phyloP scores from a whole-genome alignment of 2,113 vertebrate species.

The Alouatta palliata region DNA sequence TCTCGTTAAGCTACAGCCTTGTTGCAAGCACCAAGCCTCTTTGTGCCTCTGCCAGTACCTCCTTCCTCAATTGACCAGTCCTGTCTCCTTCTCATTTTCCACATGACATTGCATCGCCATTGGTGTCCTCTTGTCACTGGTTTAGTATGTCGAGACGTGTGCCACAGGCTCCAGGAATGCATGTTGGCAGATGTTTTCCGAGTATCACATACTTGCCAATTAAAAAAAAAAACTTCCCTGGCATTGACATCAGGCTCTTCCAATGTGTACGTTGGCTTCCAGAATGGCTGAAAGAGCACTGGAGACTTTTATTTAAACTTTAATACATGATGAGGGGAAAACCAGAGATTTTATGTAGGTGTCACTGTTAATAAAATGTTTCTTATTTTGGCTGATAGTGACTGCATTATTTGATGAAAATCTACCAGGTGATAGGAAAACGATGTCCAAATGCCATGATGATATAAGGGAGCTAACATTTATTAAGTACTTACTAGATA shows the following conservation, averaged over 20 bases:
- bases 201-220: neutral
- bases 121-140: neutral
- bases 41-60: slow-evolving; percentile 59
- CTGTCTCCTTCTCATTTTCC: slow-evolving; percentile 75
- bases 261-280: slow-evolving; percentile 30
- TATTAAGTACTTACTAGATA: slow-evolving; percentile 30
- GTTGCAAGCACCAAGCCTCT: slow-evolving; percentile 80
- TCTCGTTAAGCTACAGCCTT: slow-evolving; percentile 74
- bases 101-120: slow-evolving; percentile 43
- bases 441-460: slow-evolving; percentile 7
- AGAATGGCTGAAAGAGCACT: slow-evolving; percentile 25
- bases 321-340: neutral
- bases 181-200: slow-evolving; percentile 39
- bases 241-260: slow-evolving; percentile 38
- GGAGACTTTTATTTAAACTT: neutral
- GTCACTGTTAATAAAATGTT: neutral
- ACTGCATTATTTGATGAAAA: neutral
- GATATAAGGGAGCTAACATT: slow-evolving; percentile 1
- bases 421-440: neutral
- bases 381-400: neutral
- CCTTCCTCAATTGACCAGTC: neutral
- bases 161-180: slow-evolving; percentile 4
- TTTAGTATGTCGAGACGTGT: slow-evolving; percentile 57
- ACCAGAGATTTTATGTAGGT: neutral
- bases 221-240: neutral